These are phyloP conservation scores for Buathra laborator DNA, from an alignment of 2,888 invertebrate genomes.

Conservation along the genomic window DNA sequence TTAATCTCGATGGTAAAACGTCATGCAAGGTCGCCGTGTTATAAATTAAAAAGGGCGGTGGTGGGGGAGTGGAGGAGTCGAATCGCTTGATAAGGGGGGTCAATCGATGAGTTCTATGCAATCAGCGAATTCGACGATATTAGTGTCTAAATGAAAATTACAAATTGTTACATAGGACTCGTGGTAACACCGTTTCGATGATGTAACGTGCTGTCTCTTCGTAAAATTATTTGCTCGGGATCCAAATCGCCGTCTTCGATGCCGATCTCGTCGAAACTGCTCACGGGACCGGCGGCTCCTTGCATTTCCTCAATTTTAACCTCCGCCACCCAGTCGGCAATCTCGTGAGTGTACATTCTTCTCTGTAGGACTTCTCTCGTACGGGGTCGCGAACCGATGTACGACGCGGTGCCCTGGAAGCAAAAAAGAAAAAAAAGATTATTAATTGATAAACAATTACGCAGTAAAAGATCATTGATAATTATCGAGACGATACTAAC, in stretches of 20 bases:
- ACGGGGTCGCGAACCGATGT: slow-evolving; percentile 91
- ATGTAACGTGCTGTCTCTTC: slow-evolving; percentile 62
- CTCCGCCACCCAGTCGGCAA: slow-evolving; percentile 91
- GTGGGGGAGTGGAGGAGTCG: background rate
- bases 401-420: slow-evolving; percentile 87
- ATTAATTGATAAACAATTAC: background rate
- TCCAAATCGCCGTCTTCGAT: slow-evolving; percentile 71
- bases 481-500: slow-evolving; percentile 79
- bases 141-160: slow-evolving; percentile 22
- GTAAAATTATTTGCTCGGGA: slow-evolving; percentile 73
- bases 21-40: slow-evolving; percentile 1
- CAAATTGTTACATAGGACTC: slow-evolving; percentile 69
- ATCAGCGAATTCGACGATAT: slow-evolving; percentile 26
- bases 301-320: slow-evolving; percentile 87
- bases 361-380: slow-evolving; percentile 92
- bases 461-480: background rate
- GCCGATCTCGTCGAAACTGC: slow-evolving; percentile 75
- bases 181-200: slow-evolving; percentile 71
- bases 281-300: slow-evolving; percentile 65
- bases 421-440: slow-evolving; percentile 38
- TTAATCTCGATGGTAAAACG: slow-evolving; percentile 16
- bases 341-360: slow-evolving; percentile 92
- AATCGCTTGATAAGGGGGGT: background rate
- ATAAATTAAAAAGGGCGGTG: slow-evolving; percentile 36
- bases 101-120: slow-evolving; percentile 12